Base-by-base conservation (phyloP, 2,888 invertebrate genomes). In the Lasioglossum zephyrum region DNA sequence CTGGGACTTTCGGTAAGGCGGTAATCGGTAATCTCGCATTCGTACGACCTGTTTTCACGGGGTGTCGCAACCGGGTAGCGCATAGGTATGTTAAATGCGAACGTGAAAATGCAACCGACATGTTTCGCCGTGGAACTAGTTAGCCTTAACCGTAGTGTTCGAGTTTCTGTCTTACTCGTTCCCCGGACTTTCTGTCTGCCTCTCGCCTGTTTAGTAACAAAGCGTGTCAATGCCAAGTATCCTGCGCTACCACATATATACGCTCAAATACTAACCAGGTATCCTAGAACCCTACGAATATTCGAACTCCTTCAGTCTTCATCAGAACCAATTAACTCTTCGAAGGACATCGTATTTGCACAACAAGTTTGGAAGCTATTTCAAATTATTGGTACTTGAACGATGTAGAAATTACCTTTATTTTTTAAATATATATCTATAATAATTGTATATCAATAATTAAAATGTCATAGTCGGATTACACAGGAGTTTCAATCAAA, bases 121-220 rank as follows among this genome's bases (percentile, higher is more conserved):
- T 89, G 72, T 73, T 69, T 77, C 70, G 77, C 73, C 36, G 66
- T 53, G 87, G 83, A 88, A 90, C 91, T 84, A 86, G 91, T 89
- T 91, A 91, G 91, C 91, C 91, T 91, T 91, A 91, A 91, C 91
- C 91, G 87, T 73, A 82, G 84, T 89, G 88, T 90, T 81, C 90
- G 88, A 91, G 84, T 91, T 89, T 89, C 82, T 73, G 60, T 89
- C 89, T 79, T 79, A 75, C 66, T 91, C 73, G 13, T 78, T 70
- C 18, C 70, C 16, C 66, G 63, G 63, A 53, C 82, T 83, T 77
- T 85, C 82, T 81, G 16, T 80, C 84, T 74, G 44, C 87, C 79
- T 86, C 86, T 90, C 85, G 57, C 84, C 85, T 72, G 26, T 74
- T 70, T 16, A 78, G 60, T 26, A 76, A 53, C 57, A 78, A 91